Evolutionary conservation across 1,140 invertebrate species (phyloP).

Genomic region (Cydia amplana): DNA sequence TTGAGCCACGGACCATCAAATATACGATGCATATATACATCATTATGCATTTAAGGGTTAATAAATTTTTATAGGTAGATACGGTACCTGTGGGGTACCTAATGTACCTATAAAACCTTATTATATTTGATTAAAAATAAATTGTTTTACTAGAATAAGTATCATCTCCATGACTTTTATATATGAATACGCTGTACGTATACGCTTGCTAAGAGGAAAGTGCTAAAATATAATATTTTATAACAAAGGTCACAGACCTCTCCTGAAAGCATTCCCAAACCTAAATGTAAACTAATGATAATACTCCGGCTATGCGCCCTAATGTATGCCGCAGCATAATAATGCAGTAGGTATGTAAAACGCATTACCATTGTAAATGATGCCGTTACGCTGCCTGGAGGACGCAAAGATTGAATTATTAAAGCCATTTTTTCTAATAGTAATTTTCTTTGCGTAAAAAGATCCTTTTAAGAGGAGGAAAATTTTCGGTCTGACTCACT

Average conservation of each 20-base stretch:
- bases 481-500: neutral
- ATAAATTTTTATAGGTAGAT: too few species aligned
- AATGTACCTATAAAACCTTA: too few species aligned
- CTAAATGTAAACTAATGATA: conserved; percentile 25
- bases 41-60: too few species aligned
- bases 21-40: too few species aligned
- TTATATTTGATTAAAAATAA: too few species aligned
- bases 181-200: too few species aligned
- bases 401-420: conserved; percentile 22
- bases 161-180: too few species aligned
- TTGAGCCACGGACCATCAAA: too few species aligned
- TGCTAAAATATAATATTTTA: neutral
- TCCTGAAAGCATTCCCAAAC: neutral
- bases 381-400: conserved; percentile 34
- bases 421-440: neutral
- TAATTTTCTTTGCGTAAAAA: neutral
- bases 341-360: conserved; percentile 37
- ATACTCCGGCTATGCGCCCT: neutral
- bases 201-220: too few species aligned
- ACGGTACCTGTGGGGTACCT: too few species aligned
- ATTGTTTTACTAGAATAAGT: too few species aligned
- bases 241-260: neutral
- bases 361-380: conserved; percentile 46
- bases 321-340: conserved; percentile 18
- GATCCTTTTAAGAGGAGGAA: neutral